Conservation (phyloP, 2,888 invertebrate species). For the Orchesellides sinensis region DNA sequence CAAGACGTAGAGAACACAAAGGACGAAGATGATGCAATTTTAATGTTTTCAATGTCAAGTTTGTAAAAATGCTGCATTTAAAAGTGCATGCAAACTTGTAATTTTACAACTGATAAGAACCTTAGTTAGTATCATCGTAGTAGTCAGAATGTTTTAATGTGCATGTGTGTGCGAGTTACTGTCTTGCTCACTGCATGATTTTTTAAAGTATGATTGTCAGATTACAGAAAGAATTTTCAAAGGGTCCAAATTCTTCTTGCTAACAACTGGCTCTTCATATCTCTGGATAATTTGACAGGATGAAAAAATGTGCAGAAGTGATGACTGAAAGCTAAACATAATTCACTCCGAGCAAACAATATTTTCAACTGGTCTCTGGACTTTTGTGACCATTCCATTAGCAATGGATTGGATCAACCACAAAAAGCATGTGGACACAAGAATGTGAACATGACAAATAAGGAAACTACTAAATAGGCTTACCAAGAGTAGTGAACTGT, state of each 20-base stretch:
- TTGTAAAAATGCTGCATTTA: not conserved
- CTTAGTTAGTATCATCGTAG: not conserved
- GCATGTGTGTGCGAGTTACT: not conserved
- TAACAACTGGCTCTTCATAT: too few species aligned
- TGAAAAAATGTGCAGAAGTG: too few species aligned
- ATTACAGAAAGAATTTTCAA: not conserved
- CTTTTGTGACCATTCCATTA: too few species aligned
- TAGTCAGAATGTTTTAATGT: conserved; percentile 1
- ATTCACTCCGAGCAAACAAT: too few species aligned
- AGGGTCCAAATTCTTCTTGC: not conserved
- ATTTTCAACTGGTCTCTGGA: too few species aligned
- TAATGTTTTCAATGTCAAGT: conserved; percentile 19
- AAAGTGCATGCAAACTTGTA: conserved; percentile 5
- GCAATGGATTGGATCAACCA: too few species aligned
- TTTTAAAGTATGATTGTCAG: not conserved
- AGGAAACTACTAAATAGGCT: too few species aligned
- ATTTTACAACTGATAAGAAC: not conserved
- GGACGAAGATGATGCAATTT: not conserved
- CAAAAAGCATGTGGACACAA: not conserved
- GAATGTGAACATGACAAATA: not conserved
- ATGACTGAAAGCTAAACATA: too few species aligned
- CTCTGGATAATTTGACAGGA: too few species aligned
- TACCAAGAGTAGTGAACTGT: not conserved
- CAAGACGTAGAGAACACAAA: not conserved
- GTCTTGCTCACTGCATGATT: not conserved